A percentile compares a stretch with the other conserved stretches of the same genome.
phyloP scores from a whole-genome alignment of 2,888 invertebrate species.

The Paralinhomoeus sp. region DNA sequence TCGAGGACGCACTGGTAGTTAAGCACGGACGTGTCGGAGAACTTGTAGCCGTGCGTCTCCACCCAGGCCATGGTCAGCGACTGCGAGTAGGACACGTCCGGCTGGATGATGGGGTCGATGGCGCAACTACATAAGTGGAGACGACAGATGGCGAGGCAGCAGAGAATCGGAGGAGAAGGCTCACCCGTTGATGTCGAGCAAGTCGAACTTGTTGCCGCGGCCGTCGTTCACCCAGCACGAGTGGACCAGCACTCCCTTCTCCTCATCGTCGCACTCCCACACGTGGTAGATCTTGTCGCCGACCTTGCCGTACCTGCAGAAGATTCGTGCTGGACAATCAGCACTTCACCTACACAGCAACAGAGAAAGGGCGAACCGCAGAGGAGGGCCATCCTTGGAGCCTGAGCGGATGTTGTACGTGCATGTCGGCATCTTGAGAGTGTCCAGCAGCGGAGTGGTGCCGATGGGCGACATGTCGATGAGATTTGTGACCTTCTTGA shows the following conservation, averaged over 20 bases:
- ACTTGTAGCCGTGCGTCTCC: slow-evolving; percentile 21
- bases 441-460: slow-evolving; percentile 16
- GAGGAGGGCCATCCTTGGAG: slow-evolving; percentile 13
- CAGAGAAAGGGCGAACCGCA: slow-evolving; percentile 6
- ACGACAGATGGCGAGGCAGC: no score
- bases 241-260: slow-evolving; percentile 17
- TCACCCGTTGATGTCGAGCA: slow-evolving; percentile 19
- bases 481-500: slow-evolving; percentile 15
- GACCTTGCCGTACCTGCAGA: slow-evolving; percentile 12
- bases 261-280: slow-evolving; percentile 17
- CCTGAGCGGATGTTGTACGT: slow-evolving; percentile 13
- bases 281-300: slow-evolving; percentile 21
- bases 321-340: no score
- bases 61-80: slow-evolving; percentile 13
- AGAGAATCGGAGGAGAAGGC: no score
- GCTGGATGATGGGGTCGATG: slow-evolving; percentile 19
- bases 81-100: slow-evolving; percentile 14
- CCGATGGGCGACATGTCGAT: slow-evolving; percentile 14
- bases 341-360: no score
- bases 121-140: slow-evolving; percentile 9
- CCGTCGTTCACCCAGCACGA: slow-evolving; percentile 21
- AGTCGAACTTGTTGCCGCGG: slow-evolving; percentile 15
- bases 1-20: slow-evolving; percentile 21
- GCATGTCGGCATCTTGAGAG: slow-evolving; percentile 15
- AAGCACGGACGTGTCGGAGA: slow-evolving; percentile 12